Percentiles rank a stretch among this genome's conserved stretches.
These are phyloP conservation scores for Spheniscus humboldti DNA, from an alignment of 2,797 vertebrate species.

Conservation along the genomic window DNA sequence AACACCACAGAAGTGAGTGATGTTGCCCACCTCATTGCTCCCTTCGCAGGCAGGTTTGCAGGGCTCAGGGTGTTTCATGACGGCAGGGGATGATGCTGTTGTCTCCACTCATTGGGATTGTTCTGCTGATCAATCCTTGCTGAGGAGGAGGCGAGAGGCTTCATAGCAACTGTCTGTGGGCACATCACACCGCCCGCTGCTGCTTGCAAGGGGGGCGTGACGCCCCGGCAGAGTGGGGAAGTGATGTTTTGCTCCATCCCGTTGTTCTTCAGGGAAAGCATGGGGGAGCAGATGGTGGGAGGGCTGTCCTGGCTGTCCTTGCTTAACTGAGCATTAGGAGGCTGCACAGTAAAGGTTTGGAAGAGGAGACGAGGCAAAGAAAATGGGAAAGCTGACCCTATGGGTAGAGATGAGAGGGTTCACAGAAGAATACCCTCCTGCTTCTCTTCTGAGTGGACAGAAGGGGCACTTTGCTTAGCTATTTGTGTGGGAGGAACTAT, in stretches of 20 bases:
- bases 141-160: background rate
- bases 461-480: background rate
- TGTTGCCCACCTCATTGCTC: background rate
- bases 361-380: background rate
- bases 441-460: background rate
- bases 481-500: slow-evolving; percentile 20
- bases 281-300: background rate
- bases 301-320: background rate
- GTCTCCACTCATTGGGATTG: background rate
- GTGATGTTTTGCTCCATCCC: background rate
- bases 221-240: accelerated
- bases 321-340: background rate
- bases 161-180: background rate
- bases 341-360: background rate
- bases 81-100: background rate
- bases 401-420: background rate
- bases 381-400: background rate
- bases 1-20: background rate
- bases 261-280: background rate
- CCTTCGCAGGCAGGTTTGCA: background rate
- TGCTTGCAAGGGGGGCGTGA: background rate
- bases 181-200: background rate
- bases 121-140: background rate
- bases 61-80: background rate
- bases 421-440: background rate